Evolutionary conservation across 2,888 invertebrate species (phyloP).

Genomic region (Griposia aprilina): DNA sequence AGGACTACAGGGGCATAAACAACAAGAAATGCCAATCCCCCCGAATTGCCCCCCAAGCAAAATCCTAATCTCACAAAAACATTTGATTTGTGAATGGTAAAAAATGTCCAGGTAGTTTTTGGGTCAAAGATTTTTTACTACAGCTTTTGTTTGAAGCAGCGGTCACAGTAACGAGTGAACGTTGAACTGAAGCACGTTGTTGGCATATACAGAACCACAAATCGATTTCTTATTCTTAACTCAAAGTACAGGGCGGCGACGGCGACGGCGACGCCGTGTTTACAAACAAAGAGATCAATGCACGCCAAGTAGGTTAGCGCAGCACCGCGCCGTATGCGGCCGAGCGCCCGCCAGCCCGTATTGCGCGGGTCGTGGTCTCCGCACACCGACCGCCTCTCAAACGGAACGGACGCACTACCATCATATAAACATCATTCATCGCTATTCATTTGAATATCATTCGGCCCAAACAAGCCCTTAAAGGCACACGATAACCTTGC

Average conservation of each 20-base stretch:
- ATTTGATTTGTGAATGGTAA: slow-evolving; percentile 36
- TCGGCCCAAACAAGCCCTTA: slow-evolving; percentile 9
- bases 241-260: slow-evolving; percentile 70
- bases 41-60: no score
- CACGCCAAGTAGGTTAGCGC: slow-evolving; percentile 89
- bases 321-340: slow-evolving; percentile 77
- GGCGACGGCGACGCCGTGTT: slow-evolving; percentile 85
- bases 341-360: slow-evolving; percentile 73
- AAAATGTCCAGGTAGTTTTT: slow-evolving; percentile 51
- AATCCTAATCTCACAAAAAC: slow-evolving; percentile 38
- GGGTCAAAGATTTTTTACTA: slow-evolving; percentile 40
- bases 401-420: slow-evolving; percentile 48
- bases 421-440: slow-evolving; percentile 46
- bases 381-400: slow-evolving; percentile 60
- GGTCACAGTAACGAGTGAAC: slow-evolving; percentile 56
- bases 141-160: slow-evolving; percentile 29
- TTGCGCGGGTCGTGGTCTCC: slow-evolving; percentile 89
- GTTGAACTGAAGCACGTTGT: slow-evolving; percentile 43
- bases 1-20: no score
- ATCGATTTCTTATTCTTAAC: slow-evolving; percentile 59
- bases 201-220: slow-evolving; percentile 66
- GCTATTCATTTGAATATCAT: slow-evolving; percentile 35
- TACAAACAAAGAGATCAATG: slow-evolving; percentile 91
- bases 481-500: slow-evolving; percentile 7
- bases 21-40: slow-evolving; percentile 2